Evolutionary conservation across 2,797 vertebrate genomes (phyloP).

Genomic region (Distichodus sexfasciatus): DNA sequence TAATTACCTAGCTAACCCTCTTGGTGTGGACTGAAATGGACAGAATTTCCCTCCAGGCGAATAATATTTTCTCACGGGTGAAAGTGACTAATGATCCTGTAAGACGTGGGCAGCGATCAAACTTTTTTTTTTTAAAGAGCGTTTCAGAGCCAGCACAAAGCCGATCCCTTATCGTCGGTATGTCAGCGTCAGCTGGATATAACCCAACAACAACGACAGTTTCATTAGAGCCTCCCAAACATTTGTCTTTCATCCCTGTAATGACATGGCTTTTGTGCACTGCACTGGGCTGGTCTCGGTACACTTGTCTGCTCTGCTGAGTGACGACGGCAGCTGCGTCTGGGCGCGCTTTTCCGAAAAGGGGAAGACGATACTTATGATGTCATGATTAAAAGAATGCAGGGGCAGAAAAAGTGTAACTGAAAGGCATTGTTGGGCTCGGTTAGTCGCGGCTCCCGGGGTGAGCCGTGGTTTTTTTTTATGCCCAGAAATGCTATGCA

Average conservation of each 20-base stretch:
- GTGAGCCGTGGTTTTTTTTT: slow-evolving; percentile 42
- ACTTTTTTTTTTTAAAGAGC: too few species aligned
- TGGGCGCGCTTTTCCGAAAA: slow-evolving; percentile 20
- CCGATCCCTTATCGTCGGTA: slow-evolving; percentile 1
- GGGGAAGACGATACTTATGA: slow-evolving; percentile 33
- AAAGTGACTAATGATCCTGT: slow-evolving; percentile 1
- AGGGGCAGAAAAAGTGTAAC: slow-evolving; percentile 30
- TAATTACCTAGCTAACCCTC: slow-evolving; percentile 12
- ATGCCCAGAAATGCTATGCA: slow-evolving; percentile 47
- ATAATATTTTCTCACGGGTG: too few species aligned
- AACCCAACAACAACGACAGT: slow-evolving; percentile 35
- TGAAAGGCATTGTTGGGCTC: slow-evolving; percentile 43
- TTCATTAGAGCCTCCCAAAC: slow-evolving; percentile 42
- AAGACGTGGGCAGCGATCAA: too few species aligned
- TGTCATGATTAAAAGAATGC: slow-evolving; percentile 47
- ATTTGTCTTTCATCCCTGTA: slow-evolving; percentile 39
- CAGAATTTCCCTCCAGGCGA: too few species aligned
- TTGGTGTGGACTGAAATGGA: too few species aligned
- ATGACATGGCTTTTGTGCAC: neutral
- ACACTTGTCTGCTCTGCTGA: slow-evolving; percentile 20
- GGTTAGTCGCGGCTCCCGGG: slow-evolving; percentile 25
- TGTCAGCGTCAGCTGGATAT: slow-evolving; percentile 29
- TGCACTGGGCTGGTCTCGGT: neutral
- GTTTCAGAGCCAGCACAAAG: too few species aligned
- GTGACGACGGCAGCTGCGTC: slow-evolving; percentile 49